Evolutionary conservation across 2,113 vertebrate genomes (phyloP).

Genomic region (Pagrus major): DNA sequence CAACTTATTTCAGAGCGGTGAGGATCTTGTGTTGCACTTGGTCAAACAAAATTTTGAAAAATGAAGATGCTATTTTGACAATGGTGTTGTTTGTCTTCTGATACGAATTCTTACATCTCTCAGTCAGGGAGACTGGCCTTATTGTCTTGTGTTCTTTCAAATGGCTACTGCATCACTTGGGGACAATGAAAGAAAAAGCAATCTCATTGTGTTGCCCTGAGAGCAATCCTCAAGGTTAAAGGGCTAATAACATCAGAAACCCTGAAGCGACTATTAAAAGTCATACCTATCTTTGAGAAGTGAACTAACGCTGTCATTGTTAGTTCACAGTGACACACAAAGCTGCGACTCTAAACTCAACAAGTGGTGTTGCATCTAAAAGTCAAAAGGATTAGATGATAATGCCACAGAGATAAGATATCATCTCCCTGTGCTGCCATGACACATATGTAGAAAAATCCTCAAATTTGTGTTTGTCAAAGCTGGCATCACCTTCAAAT

Average conservation of each 20-base stretch:
- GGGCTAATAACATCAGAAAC: slow-evolving; percentile 39
- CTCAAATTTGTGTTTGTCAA: slow-evolving; percentile 19
- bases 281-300: slow-evolving; percentile 14
- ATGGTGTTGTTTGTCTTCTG: slow-evolving; percentile 24
- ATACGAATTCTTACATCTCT: not conserved
- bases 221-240: slow-evolving; percentile 51
- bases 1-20: not conserved
- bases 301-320: too few relatives aligned
- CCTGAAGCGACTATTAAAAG: slow-evolving; percentile 25
- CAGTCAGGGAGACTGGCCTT: not conserved
- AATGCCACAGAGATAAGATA: slow-evolving; percentile 41
- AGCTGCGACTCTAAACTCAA: slow-evolving; percentile 5
- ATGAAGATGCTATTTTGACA: slow-evolving; percentile 31
- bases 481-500: slow-evolving; percentile 4
- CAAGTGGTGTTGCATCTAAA: slow-evolving; percentile 38
- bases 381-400: slow-evolving; percentile 64
- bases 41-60: slow-evolving; percentile 20
- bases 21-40: not conserved
- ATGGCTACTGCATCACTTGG: slow-evolving; percentile 14
- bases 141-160: slow-evolving; percentile 37
- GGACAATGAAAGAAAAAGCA: slow-evolving; percentile 40
- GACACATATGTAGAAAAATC: slow-evolving; percentile 53
- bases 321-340: slow-evolving; percentile 9
- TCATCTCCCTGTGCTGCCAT: slow-evolving; percentile 16
- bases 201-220: slow-evolving; percentile 31